Evolutionary conservation across 2,888 invertebrate genomes (phyloP), one percentile per base, ranked within the genome.

Genomic region (Nemotelus nigrinus): DNA sequence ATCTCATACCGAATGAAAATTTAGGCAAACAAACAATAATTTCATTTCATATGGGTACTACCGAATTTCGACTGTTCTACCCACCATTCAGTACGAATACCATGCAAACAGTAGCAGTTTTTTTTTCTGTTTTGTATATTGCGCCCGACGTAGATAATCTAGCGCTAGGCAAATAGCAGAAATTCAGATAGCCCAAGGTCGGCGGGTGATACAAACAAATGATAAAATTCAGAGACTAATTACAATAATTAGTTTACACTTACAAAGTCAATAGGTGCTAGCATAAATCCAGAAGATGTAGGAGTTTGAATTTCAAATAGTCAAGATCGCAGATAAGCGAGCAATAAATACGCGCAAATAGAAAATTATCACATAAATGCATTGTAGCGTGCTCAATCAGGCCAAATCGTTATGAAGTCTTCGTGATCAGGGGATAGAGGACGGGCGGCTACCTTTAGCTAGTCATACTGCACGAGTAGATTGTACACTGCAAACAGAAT

Each of bases 171-270:
- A 70, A 70, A 70, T 70, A 70, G 50, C n/a, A 70, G 70, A 53
- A 70, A 70, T 55, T 55, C 0, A 70, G 3, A n/a, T 70, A 70
- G 1, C 53, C 43, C 70, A 70, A 70, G 70, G 70, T 55, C 70
- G 44, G 60, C 41, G 3, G 25, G 58, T 25, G 25, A 41, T 63
- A 10, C 41, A 68, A 68, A 70, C 53, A 70, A 53, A 3, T 41
- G 43, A 53, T 48, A 70, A 53, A 70, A 70, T 8, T 53, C 43
- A 6, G 43, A 70, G 43, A 8, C 41, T 53, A 53, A 70, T 70
- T 70, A 70, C 55, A 70, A 70, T 70, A 41, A 70, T 70, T 70
- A 70, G 70, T 70, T 53, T 70, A 70, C 55, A 53, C 55, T 2
- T 70, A 70, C 55, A 55, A 70, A 53, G 53, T 70, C 70, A 53